Conservation (phyloP, 2,797 vertebrate genomes). For the Discoglossus pictus region DNA sequence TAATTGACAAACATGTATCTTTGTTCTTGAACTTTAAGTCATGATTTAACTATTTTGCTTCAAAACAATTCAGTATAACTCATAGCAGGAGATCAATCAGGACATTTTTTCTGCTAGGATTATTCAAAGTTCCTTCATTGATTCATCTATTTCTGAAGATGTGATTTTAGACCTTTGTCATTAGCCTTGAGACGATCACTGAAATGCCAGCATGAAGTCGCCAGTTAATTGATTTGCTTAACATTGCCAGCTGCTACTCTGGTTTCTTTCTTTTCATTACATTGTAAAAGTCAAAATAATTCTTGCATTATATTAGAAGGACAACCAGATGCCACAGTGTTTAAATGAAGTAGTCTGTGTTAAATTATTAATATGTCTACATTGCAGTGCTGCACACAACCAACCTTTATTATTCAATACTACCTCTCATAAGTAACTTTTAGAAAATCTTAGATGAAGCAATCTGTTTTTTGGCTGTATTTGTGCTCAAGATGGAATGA, state of each 20-base stretch:
- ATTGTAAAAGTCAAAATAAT: slow-evolving; percentile 20
- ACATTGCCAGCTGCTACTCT: slow-evolving; percentile 41
- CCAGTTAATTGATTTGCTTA: slow-evolving; percentile 49
- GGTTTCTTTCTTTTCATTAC: slow-evolving; percentile 39
- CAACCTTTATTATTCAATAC: not conserved
- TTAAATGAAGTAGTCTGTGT: slow-evolving; percentile 41
- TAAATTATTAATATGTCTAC: slow-evolving; percentile 1
- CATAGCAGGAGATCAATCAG: slow-evolving; percentile 24
- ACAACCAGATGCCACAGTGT: slow-evolving; percentile 35
- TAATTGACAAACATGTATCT: no score
- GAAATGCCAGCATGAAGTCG: slow-evolving; percentile 44
- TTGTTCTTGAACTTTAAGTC: no score
- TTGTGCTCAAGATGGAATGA: no score
- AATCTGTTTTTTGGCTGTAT: no score
- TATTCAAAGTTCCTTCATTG: slow-evolving; percentile 35
- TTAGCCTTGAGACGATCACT: slow-evolving; percentile 39
- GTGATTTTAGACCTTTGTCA: slow-evolving; percentile 45
- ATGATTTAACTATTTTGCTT: not conserved
- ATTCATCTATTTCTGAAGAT: slow-evolving; percentile 37
- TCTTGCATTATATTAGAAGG: slow-evolving; percentile 43
- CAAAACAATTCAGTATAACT: slow-evolving; percentile 29
- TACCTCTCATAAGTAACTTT: no score
- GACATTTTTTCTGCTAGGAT: slow-evolving; percentile 26
- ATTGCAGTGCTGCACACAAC: not conserved
- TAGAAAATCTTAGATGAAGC: no score